A percentile compares a stretch with the other conserved stretches of the same genome.
These are phyloP conservation scores for Limanda limanda DNA, from an alignment of 2,113 vertebrate species.

Conservation along the genomic window DNA sequence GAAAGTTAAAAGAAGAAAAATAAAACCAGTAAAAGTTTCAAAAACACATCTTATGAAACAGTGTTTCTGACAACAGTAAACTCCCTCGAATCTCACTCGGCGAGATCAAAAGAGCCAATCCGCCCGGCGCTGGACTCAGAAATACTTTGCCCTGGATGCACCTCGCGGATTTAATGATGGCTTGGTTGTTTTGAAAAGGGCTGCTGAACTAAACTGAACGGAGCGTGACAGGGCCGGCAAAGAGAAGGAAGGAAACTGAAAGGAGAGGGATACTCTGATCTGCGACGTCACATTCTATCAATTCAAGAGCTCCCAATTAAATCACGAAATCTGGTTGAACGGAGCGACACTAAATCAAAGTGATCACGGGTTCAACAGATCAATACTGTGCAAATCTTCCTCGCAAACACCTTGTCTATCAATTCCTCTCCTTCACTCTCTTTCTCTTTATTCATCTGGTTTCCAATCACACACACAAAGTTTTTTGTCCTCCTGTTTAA, in stretches of 20 bases:
- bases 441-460: not conserved
- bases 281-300: conserved; percentile 6
- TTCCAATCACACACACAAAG: not conserved
- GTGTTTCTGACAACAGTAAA: conserved; percentile 27
- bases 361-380: conserved; percentile 61
- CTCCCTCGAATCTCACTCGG: conserved; percentile 41
- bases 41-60: conserved; percentile 19
- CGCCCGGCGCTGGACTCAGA: conserved; percentile 20
- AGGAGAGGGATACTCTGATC: conserved; percentile 25
- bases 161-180: conserved; percentile 46
- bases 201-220: conserved; percentile 45
- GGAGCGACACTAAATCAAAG: conserved; percentile 65
- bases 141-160: conserved; percentile 30
- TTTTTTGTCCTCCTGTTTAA: conserved; percentile 1
- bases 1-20: not conserved
- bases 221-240: not conserved
- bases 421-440: not conserved
- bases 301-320: conserved; percentile 50
- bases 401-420: conserved; percentile 28
- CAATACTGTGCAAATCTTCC: conserved; percentile 56
- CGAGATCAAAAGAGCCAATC: conserved; percentile 54
- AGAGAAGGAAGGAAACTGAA: conserved; percentile 17
- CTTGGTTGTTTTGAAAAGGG: conserved; percentile 49
- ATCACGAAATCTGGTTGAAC: conserved; percentile 49
- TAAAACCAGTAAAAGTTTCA: conserved; percentile 20